These are phyloP conservation scores for Zaprionus taronus DNA, from an alignment of 1,140 invertebrate species.

Conservation along the genomic window DNA sequence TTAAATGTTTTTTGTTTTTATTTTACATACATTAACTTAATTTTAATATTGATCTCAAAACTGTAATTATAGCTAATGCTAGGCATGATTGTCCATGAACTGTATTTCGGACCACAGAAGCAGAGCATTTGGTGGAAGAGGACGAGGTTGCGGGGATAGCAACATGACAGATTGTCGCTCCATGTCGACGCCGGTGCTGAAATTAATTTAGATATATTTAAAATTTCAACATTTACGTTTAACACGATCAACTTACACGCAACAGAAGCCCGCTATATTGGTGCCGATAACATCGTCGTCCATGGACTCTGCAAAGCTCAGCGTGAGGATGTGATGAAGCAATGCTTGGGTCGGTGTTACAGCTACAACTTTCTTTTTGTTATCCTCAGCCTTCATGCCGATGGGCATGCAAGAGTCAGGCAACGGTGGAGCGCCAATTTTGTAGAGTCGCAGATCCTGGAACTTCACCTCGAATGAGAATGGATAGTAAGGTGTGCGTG, in stretches of 20 bases:
- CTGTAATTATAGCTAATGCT: slow-evolving; percentile 11
- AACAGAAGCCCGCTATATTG: slow-evolving; percentile 96
- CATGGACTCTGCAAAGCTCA: slow-evolving; percentile 92
- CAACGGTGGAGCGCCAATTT: slow-evolving; percentile 96
- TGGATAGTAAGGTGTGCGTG: slow-evolving; percentile 92
- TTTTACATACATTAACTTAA: not conserved
- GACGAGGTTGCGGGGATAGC: slow-evolving; percentile 95
- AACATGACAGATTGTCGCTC: slow-evolving; percentile 94
- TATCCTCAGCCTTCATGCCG: slow-evolving; percentile 97
- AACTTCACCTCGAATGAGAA: slow-evolving; percentile 96
- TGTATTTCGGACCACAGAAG: slow-evolving; percentile 92
- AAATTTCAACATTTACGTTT: not conserved
- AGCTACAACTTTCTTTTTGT: slow-evolving; percentile 94
- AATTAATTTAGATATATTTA: not conserved
- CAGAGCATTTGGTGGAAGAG: slow-evolving; percentile 94
- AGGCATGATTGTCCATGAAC: slow-evolving; percentile 93
- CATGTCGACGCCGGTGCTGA: slow-evolving; percentile 94
- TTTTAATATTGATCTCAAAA: not conserved
- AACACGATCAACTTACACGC: slow-evolving; percentile 91
- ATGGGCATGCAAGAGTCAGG: slow-evolving; percentile 98
- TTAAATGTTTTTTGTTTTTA: not conserved
- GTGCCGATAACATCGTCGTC: slow-evolving; percentile 93
- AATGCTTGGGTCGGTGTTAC: slow-evolving; percentile 91
- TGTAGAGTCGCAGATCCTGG: slow-evolving; percentile 94
- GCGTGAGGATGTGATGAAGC: slow-evolving; percentile 94